Percentiles rank a stretch among this genome's conserved stretches.
Conservation (phyloP, 2,113 vertebrate species). For the Etheostoma spectabile region DNA sequence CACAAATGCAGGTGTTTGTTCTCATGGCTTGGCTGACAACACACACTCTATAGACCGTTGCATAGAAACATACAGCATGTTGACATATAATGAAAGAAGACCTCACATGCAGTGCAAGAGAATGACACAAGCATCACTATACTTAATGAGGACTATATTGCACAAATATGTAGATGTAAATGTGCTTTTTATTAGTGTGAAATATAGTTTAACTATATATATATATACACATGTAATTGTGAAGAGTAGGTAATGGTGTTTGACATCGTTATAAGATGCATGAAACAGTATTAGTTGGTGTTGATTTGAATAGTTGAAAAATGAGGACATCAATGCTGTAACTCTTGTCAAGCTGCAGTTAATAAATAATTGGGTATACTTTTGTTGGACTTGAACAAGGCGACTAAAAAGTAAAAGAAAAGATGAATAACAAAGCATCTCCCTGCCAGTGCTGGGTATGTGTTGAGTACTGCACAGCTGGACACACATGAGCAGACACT, state of each 20-base stretch:
- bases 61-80: neutral
- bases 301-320: slow-evolving; percentile 47
- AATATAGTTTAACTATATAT: slow-evolving; percentile 1
- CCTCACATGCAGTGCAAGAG: neutral
- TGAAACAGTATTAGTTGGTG: slow-evolving; percentile 20
- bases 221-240: neutral
- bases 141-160: neutral
- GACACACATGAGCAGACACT: slow-evolving; percentile 61
- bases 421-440: slow-evolving; percentile 60
- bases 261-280: neutral
- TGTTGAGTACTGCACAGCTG: slow-evolving; percentile 62
- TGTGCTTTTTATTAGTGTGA: neutral
- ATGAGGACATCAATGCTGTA: slow-evolving; percentile 40
- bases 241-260: neutral
- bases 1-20: neutral
- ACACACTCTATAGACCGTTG: neutral
- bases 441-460: slow-evolving; percentile 45
- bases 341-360: slow-evolving; percentile 54
- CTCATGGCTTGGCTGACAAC: neutral
- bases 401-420: slow-evolving; percentile 68
- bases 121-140: neutral
- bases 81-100: neutral
- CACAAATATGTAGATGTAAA: neutral
- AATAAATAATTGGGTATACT: slow-evolving; percentile 60
- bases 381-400: slow-evolving; percentile 55